Conservation (phyloP, 2,888 invertebrate genomes). For the Thyatira batis region DNA sequence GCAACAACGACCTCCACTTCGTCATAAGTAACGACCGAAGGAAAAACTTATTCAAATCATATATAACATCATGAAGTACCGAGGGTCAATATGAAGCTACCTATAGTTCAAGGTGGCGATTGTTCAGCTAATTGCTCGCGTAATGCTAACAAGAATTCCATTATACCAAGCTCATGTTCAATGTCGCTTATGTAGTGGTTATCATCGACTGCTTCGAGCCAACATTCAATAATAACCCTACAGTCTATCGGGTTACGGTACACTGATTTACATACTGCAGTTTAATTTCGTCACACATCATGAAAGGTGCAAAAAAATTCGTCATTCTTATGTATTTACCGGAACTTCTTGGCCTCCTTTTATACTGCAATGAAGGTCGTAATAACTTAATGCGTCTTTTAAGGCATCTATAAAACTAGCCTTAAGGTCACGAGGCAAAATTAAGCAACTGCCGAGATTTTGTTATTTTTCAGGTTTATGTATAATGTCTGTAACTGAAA, state of each 20-base stretch:
- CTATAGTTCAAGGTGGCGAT: constrained; percentile 42
- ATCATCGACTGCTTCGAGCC: not conserved
- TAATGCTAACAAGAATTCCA: not conserved
- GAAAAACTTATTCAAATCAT: constrained; percentile 40
- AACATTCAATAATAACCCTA: not conserved
- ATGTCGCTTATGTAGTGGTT: not conserved
- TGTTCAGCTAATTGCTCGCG: constrained; percentile 29
- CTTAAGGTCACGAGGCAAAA: no score
- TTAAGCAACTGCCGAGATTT: no score
- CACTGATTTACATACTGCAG: not conserved
- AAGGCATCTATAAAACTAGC: not conserved
- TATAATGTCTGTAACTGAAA: no score
- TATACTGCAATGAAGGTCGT: not conserved
- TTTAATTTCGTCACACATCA: not conserved
- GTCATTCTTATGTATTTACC: not conserved
- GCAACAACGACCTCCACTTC: constrained; percentile 39
- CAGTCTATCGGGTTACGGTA: not conserved
- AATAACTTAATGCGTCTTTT: not conserved
- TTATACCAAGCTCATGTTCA: constrained; percentile 9
- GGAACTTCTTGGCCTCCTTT: not conserved
- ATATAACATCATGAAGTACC: constrained; percentile 22
- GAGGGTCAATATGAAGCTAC: constrained; percentile 17
- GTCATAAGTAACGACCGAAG: constrained; percentile 31
- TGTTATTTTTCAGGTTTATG: no score
- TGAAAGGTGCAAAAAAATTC: not conserved